phyloP scores from a whole-genome alignment of 2,113 vertebrate species.

The Lota lota region DNA sequence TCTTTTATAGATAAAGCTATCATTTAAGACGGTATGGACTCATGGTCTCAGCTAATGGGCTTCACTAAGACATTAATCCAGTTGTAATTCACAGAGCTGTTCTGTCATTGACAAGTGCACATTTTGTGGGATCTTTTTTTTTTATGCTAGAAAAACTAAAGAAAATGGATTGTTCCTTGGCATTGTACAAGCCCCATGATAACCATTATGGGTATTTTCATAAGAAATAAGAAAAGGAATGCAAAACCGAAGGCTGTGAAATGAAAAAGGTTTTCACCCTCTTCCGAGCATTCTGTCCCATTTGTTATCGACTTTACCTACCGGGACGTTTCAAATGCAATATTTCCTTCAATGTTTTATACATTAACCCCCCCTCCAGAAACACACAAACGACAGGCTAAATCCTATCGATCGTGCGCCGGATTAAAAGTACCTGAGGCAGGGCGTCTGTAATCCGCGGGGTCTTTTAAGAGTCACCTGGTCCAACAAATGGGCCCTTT shows the following conservation, averaged over 20 bases:
- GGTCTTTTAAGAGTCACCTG: conserved; percentile 99
- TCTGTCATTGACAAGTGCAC: too few species aligned
- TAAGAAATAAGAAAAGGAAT: conserved; percentile 27
- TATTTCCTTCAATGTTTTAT: conserved; percentile 59
- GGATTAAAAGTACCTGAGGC: conserved; percentile 82
- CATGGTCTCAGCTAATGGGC: too few species aligned
- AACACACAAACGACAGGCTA: conserved; percentile 61
- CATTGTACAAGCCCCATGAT: too few species aligned
- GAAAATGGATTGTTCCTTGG: too few species aligned
- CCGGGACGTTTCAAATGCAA: conserved; percentile 64
- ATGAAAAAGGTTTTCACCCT: not conserved
- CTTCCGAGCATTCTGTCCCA: conserved; percentile 46
- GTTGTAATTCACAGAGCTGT: too few species aligned
- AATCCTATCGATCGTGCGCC: conserved; percentile 74
- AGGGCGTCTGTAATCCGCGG: conserved; percentile 81
- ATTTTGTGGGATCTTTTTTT: too few species aligned
- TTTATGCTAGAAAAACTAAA: too few species aligned
- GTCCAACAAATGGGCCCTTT: conserved; percentile 92
- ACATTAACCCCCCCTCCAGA: conserved; percentile 70
- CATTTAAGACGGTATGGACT: too few species aligned
- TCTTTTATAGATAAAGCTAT: too few species aligned
- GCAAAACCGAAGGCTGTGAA: conserved; percentile 10
- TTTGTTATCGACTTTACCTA: conserved; percentile 65
- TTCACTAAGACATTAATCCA: too few species aligned
- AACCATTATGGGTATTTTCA: too few species aligned